Evolutionary conservation across 1,140 invertebrate species (phyloP), one percentile per base, ranked within the genome.

Genomic region (Drosophila nebulosa): DNA sequence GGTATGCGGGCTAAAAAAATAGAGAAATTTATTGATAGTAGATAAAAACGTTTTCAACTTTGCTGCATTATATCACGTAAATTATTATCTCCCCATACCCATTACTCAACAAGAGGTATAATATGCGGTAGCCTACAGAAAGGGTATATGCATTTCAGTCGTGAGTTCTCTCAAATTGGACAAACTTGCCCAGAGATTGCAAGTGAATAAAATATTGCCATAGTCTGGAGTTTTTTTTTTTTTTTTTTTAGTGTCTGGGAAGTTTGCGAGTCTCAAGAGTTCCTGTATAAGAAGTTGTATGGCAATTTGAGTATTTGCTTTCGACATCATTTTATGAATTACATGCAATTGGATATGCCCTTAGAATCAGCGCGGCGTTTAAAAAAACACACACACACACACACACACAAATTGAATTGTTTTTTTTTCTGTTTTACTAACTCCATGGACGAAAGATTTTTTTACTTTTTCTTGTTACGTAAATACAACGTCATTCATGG

Each of bases 401-500:
- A n/a, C n/a, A n/a, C n/a, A n/a, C n/a, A n/a, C n/a, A n/a, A n/a
- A 46, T 2, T 46, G 14, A 46, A 18, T 10, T 26, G 24, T 4
- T 4, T 36, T 42, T 9, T 12, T 12, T 10, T 30, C 10, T 10
- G 30, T 32, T 12, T 32, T 32, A n/a, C n/a, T n/a, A n/a, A n/a
- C n/a, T n/a, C n/a, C n/a, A n/a, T n/a, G n/a, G n/a, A n/a, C n/a
- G n/a, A n/a, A n/a, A n/a, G n/a, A 24, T 32, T 12, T 32, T 12
- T 12, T 9, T 30, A 2, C 7, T 24, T 55, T 4, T 59, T 16
- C 62, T 63, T 46, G 63, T 61, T 78, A 70, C 27, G 50, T 72
- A 76, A 21, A 69, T 27, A 27, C 39, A 67, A 46, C 57, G 72
- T 64, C 78, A 84, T 85, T 84, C 79, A 84, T 84, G 62, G 9